Evolutionary conservation across 2,113 vertebrate species (phyloP).

Genomic region (Alaudala cheleensis): DNA sequence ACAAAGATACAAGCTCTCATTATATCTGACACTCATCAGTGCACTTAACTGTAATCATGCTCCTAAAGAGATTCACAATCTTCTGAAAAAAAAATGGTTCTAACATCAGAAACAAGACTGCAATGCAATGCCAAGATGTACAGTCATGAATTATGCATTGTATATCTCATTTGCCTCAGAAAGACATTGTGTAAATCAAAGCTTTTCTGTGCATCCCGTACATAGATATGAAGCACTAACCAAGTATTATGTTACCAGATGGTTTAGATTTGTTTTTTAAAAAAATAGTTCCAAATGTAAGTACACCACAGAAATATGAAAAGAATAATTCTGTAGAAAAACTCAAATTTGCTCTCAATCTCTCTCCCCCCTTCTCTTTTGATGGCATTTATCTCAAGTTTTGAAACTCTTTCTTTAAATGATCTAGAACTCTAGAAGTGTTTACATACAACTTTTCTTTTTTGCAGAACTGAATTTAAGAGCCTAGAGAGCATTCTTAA

Average conservation of each 20-base stretch:
- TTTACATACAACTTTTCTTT: neutral
- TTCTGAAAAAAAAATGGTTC: conserved; percentile 3
- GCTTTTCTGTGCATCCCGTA: neutral
- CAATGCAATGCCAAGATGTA: neutral
- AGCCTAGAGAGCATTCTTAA: neutral
- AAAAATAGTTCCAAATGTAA: neutral
- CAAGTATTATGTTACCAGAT: conserved; percentile 38
- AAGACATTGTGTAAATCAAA: conserved; percentile 22
- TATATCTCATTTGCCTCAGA: conserved; percentile 32
- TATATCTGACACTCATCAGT: neutral
- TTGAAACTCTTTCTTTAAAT: neutral
- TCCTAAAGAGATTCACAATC: neutral
- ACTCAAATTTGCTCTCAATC: neutral
- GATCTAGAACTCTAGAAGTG: neutral
- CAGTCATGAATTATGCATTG: conserved; percentile 22
- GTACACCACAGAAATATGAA: neutral
- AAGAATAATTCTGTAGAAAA: neutral
- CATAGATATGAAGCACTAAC: neutral
- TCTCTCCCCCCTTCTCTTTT: neutral
- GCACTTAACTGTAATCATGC: neutral
- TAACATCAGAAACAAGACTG: conserved; percentile 11
- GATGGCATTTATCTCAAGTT: neutral
- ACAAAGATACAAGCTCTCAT: neutral
- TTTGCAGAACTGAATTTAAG: neutral
- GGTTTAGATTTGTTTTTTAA: neutral